Evolutionary conservation across 2,797 vertebrate genomes (phyloP).

Genomic region (Peromyscus eremicus): DNA sequence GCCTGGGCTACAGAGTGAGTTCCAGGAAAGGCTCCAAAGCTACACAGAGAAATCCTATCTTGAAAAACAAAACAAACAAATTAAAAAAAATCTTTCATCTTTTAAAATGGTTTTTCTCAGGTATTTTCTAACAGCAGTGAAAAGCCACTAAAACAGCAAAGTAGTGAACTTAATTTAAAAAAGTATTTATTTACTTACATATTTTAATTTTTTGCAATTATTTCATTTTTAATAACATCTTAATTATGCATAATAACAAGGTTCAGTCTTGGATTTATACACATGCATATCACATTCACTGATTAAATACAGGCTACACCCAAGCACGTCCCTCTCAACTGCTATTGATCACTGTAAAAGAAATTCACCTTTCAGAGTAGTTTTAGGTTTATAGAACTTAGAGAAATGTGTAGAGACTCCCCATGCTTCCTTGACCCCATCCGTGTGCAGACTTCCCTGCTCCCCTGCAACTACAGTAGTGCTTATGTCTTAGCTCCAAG

Average conservation of each 20-base stretch:
- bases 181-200: neutral
- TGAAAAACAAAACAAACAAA: too few species aligned
- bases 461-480: fast-evolving
- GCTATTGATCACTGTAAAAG: neutral
- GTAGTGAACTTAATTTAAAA: neutral
- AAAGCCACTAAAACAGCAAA: neutral
- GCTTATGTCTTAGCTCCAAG: neutral
- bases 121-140: neutral
- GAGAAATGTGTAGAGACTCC: too few species aligned
- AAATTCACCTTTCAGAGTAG: neutral
- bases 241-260: neutral
- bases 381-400: neutral
- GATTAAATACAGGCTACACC: neutral
- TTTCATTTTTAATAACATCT: neutral
- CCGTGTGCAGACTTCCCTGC: neutral
- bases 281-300: neutral
- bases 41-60: too few species aligned
- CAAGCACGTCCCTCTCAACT: neutral
- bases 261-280: neutral
- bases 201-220: neutral
- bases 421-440: neutral
- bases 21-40: too few species aligned
- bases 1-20: too few species aligned
- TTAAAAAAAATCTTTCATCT: too few species aligned
- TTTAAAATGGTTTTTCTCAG: neutral